Evolutionary conservation across 2,888 invertebrate genomes (phyloP).

Genomic region (Salpingus planirostris): DNA sequence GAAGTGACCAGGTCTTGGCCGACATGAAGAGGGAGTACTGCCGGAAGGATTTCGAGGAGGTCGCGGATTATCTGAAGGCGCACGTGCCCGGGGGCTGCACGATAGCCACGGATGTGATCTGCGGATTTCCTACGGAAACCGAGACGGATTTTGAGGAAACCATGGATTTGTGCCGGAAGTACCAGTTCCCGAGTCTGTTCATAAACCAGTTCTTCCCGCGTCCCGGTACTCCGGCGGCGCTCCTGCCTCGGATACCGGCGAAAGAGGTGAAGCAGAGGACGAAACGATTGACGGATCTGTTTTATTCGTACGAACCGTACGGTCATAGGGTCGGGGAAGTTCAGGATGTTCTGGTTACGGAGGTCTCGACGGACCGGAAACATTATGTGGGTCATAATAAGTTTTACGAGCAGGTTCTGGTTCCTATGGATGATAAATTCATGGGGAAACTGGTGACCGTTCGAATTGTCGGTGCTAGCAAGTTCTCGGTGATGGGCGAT

Average conservation of each 20-base stretch:
- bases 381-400: slow-evolving; percentile 94
- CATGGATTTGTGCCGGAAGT: slow-evolving; percentile 69
- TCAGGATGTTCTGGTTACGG: slow-evolving; percentile 82
- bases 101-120: slow-evolving; percentile 96
- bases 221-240: slow-evolving; percentile 93
- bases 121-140: slow-evolving; percentile 96
- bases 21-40: slow-evolving; percentile 97
- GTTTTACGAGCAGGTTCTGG: slow-evolving; percentile 84
- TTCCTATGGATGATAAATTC: slow-evolving; percentile 66
- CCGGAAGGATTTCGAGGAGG: slow-evolving; percentile 77
- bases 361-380: slow-evolving; percentile 81
- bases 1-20: slow-evolving; percentile 85
- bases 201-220: slow-evolving; percentile 98
- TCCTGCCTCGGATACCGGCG: slow-evolving; percentile 74
- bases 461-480: slow-evolving; percentile 56
- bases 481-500: slow-evolving; percentile 71
- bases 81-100: slow-evolving; percentile 86
- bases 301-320: slow-evolving; percentile 84
- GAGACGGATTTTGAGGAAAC: slow-evolving; percentile 84
- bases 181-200: slow-evolving; percentile 88
- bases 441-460: slow-evolving; percentile 81
- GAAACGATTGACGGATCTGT: slow-evolving; percentile 77
- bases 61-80: slow-evolving; percentile 70
- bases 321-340: slow-evolving; percentile 55
- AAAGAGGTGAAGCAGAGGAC: slow-evolving; percentile 87